Evolutionary conservation across 2,113 vertebrate genomes (phyloP), one percentile per base, ranked within the genome.

Genomic region (Nothoprocta pentlandii): DNA sequence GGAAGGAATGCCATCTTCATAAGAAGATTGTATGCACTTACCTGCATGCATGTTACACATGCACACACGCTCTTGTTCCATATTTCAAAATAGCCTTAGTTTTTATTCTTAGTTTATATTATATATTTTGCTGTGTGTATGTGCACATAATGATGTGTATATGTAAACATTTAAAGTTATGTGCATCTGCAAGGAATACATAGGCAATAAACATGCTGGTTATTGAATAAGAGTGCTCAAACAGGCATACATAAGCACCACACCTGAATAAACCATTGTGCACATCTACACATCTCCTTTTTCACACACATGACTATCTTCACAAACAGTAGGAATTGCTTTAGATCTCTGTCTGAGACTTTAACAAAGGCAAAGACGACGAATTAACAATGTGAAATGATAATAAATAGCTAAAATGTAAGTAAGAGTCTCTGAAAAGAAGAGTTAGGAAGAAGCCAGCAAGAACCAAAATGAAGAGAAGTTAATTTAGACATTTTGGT

Each of bases 281-380:
- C 54, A 56, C 28, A 56, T 56, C 26, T 19, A 32, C 19, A 46
- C 9, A 32, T 54, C 46, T 70, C 4, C 32, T 0, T n/a, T 5
- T 9, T 30, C 14, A 16, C 4, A 0, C 56, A 16, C 5, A 7
- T 14, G 7, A 46, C 2, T 42, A 10, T 54, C 0, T 1, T 12
- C 56, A 68, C 0, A 2, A 54, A 74, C 6, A 23, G 20, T 42
- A 85, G 39, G 5, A 64, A 17, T 39, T 1, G 6, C 15, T 36
- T 54, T 25, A 46, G 3, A 20, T 66, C 89, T 14, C 36, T 89
- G 26, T 17, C 63, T 67, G 23, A 17, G 17, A 8, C 51, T 77
- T 88, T 51, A 79, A 32, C 8, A 75, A 67, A 86, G 56, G 10
- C 30, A 47, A 20, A 5, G 49, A 49, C 22, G 21, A 49, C 23